Evolutionary conservation across 2,113 vertebrate species (phyloP).

Genomic region (Turdus rufiventris): DNA sequence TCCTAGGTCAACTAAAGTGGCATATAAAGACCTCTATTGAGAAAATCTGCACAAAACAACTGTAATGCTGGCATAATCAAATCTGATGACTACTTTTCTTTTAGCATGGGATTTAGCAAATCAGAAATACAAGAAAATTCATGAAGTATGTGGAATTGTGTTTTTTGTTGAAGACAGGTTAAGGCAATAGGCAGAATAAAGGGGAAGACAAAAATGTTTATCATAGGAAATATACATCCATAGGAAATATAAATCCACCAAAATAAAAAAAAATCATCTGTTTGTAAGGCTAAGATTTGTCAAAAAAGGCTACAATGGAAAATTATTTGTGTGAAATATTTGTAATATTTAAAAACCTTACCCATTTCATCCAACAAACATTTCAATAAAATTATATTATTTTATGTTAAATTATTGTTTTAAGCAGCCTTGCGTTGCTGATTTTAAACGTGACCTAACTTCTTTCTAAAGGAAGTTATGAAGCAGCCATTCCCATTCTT

Average conservation of each 20-base stretch:
- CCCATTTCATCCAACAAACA: neutral
- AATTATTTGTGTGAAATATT: neutral
- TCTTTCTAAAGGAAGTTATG: neutral
- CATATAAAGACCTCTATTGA: neutral
- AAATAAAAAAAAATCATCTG: neutral
- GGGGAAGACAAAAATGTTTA: neutral
- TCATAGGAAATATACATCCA: neutral
- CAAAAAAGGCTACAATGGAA: neutral
- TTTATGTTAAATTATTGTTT: neutral
- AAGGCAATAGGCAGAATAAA: neutral
- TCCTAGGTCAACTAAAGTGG: neutral
- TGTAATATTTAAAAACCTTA: neutral
- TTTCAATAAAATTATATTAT: neutral
- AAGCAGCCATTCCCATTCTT: neutral
- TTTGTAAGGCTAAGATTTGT: neutral
- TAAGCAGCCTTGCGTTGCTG: neutral
- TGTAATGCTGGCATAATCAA: neutral
- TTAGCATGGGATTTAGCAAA: neutral
- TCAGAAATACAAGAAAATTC: neutral
- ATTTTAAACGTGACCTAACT: neutral
- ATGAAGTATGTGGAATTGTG: accelerated
- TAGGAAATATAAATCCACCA: neutral
- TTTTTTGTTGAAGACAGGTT: neutral
- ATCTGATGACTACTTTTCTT: neutral
- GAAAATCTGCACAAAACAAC: neutral